Evolutionary conservation across 2,113 vertebrate genomes (phyloP).

Genomic region (Progne subis): DNA sequence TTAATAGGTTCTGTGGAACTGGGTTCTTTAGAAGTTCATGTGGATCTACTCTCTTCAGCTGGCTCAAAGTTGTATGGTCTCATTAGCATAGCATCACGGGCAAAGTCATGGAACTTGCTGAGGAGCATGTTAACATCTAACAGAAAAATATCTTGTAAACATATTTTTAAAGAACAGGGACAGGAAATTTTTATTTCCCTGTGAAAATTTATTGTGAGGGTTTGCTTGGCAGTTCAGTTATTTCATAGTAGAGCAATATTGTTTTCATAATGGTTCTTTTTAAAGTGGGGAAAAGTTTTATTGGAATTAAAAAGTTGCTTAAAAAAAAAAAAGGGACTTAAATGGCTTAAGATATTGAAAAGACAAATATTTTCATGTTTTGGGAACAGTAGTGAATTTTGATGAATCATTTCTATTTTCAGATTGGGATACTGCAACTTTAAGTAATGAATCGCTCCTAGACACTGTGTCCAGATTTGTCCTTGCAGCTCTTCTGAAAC

Average conservation of each 20-base stretch:
- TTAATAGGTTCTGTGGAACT: not conserved
- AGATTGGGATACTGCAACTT: constrained; percentile 96
- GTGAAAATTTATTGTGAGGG: not conserved
- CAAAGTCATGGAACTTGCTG: not conserved
- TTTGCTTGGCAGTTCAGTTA: not conserved
- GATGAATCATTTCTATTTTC: constrained; percentile 60
- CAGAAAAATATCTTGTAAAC: not conserved
- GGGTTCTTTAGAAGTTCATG: not conserved
- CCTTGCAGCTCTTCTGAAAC: constrained; percentile 92
- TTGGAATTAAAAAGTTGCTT: not conserved
- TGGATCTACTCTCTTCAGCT: not conserved
- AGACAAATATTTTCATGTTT: not conserved
- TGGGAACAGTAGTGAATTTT: not conserved
- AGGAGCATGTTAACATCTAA: not conserved
- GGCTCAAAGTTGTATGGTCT: not conserved
- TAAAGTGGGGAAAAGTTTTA: not conserved
- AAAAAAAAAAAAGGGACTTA: not conserved
- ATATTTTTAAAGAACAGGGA: not conserved
- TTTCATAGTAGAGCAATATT: not conserved
- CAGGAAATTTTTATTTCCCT: not conserved
- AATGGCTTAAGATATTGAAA: not conserved
- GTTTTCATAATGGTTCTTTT: not conserved
- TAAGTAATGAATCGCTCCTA: constrained; percentile 90
- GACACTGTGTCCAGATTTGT: constrained; percentile 96
- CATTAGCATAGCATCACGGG: fast-evolving